These are phyloP conservation scores for Opisthocomus hoazin DNA, from an alignment of 2,113 vertebrate genomes.

Conservation along the genomic window DNA sequence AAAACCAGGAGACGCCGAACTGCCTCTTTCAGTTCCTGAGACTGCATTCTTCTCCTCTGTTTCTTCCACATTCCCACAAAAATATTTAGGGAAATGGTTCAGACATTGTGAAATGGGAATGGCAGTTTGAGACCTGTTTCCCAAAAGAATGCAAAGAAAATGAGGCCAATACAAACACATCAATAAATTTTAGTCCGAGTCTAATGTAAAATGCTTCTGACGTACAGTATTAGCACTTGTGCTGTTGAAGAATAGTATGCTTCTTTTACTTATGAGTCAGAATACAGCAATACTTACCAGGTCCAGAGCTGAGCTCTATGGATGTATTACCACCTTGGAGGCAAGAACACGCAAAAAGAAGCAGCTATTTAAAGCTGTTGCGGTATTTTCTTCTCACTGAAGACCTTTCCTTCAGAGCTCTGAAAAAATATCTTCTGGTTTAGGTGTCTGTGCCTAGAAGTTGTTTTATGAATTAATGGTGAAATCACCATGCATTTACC, in stretches of 20 bases:
- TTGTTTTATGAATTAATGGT: neutral
- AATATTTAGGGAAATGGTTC: neutral
- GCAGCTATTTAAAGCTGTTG: neutral
- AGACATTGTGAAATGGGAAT: neutral
- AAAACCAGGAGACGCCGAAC: neutral
- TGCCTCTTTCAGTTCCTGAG: neutral
- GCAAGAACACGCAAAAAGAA: neutral
- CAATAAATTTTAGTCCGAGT: neutral
- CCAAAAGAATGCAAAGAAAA: neutral
- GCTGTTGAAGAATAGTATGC: neutral
- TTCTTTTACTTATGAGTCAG: neutral
- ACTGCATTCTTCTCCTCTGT: neutral
- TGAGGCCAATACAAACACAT: neutral
- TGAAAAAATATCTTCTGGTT: neutral
- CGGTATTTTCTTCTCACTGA: neutral
- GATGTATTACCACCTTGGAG: neutral
- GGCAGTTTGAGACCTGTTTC: neutral
- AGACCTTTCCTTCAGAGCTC: neutral
- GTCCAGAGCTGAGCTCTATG: neutral
- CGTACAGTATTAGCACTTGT: neutral
- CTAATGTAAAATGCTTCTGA: neutral
- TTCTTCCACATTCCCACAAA: neutral
- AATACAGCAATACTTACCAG: neutral
- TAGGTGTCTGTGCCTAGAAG: neutral
- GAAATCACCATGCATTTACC: neutral